phyloP scores from a whole-genome alignment of 2,113 vertebrate species.

The Xiphias gladius region DNA sequence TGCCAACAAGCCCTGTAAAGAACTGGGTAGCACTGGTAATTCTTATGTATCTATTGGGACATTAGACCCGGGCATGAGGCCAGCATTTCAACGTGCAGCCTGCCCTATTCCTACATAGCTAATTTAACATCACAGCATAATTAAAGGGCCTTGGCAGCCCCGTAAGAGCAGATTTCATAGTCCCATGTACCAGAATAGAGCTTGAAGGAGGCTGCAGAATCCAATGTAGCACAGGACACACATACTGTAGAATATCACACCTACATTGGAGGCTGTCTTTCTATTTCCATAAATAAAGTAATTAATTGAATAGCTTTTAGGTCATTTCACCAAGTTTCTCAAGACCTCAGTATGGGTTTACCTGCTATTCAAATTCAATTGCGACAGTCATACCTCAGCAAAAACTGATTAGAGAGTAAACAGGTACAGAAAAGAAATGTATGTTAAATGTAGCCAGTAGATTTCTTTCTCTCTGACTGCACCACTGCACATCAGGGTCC shows the following conservation, averaged over 20 bases:
- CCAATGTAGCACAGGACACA: constrained; percentile 26
- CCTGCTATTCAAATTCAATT: background rate
- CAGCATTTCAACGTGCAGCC: constrained; percentile 73
- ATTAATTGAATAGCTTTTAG: background rate
- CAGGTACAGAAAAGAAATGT: background rate
- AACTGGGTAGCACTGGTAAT: constrained; percentile 3
- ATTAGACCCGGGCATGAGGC: constrained; percentile 68
- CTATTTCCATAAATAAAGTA: constrained; percentile 2
- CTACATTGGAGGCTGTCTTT: background rate
- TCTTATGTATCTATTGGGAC: constrained; percentile 61
- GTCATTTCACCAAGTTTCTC: background rate
- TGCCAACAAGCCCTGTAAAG: constrained; percentile 45
- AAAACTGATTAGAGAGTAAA: background rate
- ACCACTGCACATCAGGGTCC: background rate
- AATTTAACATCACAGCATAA: constrained; percentile 84
- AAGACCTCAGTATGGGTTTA: background rate
- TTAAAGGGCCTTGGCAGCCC: constrained; percentile 80
- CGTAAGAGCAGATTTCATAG: constrained; percentile 56
- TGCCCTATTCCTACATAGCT: constrained; percentile 73
- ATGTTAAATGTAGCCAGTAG: background rate
- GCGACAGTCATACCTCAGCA: background rate
- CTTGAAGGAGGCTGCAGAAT: constrained; percentile 30
- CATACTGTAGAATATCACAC: constrained; percentile 13
- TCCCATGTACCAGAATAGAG: constrained; percentile 26
- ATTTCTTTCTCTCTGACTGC: constrained; percentile 33